These are phyloP conservation scores for Melanotaenia boesemani DNA, from an alignment of 2,797 vertebrate species.

Conservation along the genomic window DNA sequence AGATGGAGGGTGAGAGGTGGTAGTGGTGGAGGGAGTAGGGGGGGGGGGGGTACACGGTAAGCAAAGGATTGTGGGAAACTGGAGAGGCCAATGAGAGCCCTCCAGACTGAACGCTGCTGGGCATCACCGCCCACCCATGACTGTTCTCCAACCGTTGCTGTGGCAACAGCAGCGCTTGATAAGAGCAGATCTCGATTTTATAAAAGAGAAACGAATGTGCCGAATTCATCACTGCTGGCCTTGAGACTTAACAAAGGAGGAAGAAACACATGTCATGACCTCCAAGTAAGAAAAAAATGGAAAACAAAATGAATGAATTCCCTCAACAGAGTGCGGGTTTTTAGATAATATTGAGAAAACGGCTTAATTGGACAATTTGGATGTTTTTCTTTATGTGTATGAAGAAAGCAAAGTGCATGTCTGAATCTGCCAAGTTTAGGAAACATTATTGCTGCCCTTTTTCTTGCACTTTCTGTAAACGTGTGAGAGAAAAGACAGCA, in stretches of 20 bases:
- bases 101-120: conserved; percentile 70
- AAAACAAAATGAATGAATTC: conserved; percentile 11
- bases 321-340: conserved; percentile 9
- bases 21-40: not conserved
- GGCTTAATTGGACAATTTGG: not conserved
- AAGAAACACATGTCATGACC: conserved; percentile 33
- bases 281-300: conserved; percentile 23
- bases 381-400: not conserved
- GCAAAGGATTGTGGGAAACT: conserved; percentile 70
- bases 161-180: conserved; percentile 77
- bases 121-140: conserved; percentile 75
- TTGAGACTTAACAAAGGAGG: conserved; percentile 44
- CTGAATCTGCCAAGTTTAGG: conserved; percentile 1
- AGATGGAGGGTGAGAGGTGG: not conserved
- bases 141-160: conserved; percentile 72
- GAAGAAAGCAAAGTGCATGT: not conserved
- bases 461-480: not conserved
- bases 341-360: conserved; percentile 7
- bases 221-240: conserved; percentile 56
- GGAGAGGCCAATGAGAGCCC: conserved; percentile 78
- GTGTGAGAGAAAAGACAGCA: not conserved
- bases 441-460: not conserved
- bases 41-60: conserved; percentile 1
- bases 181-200: conserved; percentile 60
- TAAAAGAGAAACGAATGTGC: conserved; percentile 39